These are phyloP conservation scores for Ophthalmolycus amberensis DNA, from an alignment of 2,113 vertebrate genomes.

Conservation along the genomic window DNA sequence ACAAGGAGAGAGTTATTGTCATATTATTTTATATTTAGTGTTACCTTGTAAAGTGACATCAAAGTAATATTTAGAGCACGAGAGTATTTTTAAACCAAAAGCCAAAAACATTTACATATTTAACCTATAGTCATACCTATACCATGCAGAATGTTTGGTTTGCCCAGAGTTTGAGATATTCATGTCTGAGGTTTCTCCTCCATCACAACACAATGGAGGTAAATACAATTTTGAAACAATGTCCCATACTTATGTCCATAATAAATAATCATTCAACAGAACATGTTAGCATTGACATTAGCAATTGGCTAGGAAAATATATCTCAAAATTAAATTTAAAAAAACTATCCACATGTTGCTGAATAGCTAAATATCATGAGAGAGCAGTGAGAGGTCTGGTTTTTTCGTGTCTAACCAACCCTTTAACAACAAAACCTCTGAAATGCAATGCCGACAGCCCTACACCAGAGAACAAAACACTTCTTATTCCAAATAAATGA, in stretches of 20 bases:
- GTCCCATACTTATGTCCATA: neutral
- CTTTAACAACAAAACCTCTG: neutral
- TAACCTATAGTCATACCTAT: neutral
- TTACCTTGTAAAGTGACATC: neutral
- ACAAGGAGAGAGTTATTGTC: neutral
- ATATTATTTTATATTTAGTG: neutral
- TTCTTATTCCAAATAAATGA: slow-evolving; percentile 12
- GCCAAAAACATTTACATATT: neutral
- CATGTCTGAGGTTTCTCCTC: neutral
- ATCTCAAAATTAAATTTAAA: neutral
- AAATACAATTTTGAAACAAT: neutral
- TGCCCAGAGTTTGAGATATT: neutral
- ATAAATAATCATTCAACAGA: neutral
- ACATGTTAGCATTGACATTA: neutral
- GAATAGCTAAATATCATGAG: neutral
- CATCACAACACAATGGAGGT: neutral
- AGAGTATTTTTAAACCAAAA: neutral
- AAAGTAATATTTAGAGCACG: neutral
- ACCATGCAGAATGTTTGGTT: neutral
- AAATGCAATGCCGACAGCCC: neutral
- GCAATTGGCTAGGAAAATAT: neutral
- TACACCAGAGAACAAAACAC: slow-evolving; percentile 5
- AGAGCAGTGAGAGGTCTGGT: neutral
- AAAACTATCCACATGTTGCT: neutral
- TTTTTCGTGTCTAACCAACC: neutral